phyloP scores from a whole-genome alignment of 2,888 invertebrate genomes.

The Polyommatus icarus region DNA sequence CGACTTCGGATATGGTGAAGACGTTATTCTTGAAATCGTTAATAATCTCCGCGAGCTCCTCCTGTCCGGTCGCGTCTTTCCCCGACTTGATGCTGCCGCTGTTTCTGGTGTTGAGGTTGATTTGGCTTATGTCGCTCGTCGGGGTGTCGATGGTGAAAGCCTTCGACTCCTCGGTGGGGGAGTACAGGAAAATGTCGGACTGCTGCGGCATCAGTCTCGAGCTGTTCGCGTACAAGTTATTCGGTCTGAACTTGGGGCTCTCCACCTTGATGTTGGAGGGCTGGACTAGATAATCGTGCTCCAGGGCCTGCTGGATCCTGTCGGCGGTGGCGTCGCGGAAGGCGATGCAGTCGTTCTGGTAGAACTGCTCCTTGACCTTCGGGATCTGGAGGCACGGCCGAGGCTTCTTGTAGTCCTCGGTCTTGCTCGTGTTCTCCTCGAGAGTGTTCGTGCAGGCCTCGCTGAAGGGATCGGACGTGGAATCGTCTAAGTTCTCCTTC shows the following conservation, averaged over 20 bases:
- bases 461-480: constrained; percentile 67
- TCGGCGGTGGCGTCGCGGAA: constrained; percentile 58
- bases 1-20: constrained; percentile 91
- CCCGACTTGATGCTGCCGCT: constrained; percentile 69
- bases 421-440: constrained; percentile 56
- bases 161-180: constrained; percentile 76
- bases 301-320: constrained; percentile 74
- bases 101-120: constrained; percentile 66
- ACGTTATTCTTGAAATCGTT: constrained; percentile 94
- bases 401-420: constrained; percentile 59
- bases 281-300: constrained; percentile 81
- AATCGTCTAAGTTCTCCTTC: constrained; percentile 43
- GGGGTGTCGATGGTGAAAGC: constrained; percentile 72
- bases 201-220: constrained; percentile 69
- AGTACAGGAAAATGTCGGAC: constrained; percentile 70
- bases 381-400: constrained; percentile 71
- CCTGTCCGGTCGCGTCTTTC: constrained; percentile 80
- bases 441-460: constrained; percentile 72
- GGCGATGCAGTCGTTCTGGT: constrained; percentile 70
- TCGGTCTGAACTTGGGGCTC: constrained; percentile 73
- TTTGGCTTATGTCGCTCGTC: constrained; percentile 76
- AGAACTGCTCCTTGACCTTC: constrained; percentile 71
- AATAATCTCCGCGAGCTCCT: constrained; percentile 91
- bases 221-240: constrained; percentile 72
- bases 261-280: constrained; percentile 83